Percentiles rank a stretch among this genome's conserved stretches.
Conservation (phyloP, 2,797 vertebrate species). For the Pipistrellus pipistrellus region DNA sequence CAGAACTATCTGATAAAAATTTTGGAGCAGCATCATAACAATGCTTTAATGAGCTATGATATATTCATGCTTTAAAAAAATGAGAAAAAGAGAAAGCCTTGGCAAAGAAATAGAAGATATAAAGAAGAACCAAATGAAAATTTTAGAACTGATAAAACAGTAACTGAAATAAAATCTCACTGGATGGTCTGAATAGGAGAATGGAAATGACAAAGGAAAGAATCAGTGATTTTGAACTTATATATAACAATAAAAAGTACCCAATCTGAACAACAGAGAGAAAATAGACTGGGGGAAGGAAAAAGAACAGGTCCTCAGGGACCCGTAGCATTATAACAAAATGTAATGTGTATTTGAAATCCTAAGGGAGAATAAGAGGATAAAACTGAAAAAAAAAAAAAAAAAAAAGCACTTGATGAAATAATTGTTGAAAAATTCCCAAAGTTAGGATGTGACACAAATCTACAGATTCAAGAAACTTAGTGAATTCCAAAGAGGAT, state of each 20-base stretch:
- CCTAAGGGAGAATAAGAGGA: neutral
- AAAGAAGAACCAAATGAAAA: conserved; percentile 7
- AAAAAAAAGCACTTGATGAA: neutral
- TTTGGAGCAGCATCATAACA: neutral
- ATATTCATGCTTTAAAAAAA: neutral
- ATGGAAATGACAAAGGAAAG: neutral
- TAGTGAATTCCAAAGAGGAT: neutral
- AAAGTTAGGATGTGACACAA: neutral
- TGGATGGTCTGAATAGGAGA: neutral
- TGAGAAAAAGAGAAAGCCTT: neutral
- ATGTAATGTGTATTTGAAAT: neutral
- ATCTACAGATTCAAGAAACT: neutral
- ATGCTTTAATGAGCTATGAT: neutral
- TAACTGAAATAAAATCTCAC: conserved; percentile 43
- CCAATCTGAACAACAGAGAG: neutral
- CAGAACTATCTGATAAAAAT: neutral
- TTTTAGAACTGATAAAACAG: neutral
- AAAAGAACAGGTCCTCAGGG: neutral
- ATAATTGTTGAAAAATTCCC: neutral
- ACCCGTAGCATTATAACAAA: neutral
- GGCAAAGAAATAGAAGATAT: neutral
- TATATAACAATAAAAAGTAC: neutral
- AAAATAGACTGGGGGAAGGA: neutral
- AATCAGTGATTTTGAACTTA: neutral
- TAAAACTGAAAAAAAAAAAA: neutral